A percentile compares a stretch with the other conserved stretches of the same genome.
These are phyloP conservation scores for Phoenicopterus ruber DNA, from an alignment of 2,113 vertebrate genomes.

Conservation along the genomic window DNA sequence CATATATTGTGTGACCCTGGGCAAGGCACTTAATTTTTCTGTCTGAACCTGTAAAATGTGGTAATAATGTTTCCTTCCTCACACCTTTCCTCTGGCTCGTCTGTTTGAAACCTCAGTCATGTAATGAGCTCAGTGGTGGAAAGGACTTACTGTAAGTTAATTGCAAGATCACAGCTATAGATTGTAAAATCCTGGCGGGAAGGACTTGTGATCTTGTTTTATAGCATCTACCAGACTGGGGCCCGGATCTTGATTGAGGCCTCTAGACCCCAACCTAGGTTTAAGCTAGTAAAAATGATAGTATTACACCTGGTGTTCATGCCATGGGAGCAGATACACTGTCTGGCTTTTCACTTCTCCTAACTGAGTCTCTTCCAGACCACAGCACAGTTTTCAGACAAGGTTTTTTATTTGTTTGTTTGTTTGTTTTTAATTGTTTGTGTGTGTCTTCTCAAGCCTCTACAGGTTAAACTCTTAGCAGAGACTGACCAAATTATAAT, in stretches of 20 bases:
- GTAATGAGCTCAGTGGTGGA: neutral
- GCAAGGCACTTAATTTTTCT: neutral
- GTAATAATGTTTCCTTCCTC: neutral
- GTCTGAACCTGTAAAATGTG: neutral
- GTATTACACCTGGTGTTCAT: neutral
- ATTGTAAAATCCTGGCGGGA: neutral
- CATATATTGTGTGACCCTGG: neutral
- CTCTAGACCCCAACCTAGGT: neutral
- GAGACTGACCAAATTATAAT: neutral
- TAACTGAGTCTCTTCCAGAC: neutral
- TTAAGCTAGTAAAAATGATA: neutral
- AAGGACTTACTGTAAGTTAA: neutral
- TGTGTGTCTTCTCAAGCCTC: neutral
- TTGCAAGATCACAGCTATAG: neutral
- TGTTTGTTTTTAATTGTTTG: neutral
- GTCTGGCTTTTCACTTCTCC: neutral
- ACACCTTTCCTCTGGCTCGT: neutral
- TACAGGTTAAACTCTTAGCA: neutral
- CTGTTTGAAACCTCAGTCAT: neutral
- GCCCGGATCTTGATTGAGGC: neutral
- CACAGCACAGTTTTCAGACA: neutral
- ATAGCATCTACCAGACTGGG: neutral
- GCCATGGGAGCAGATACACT: neutral
- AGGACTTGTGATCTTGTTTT: neutral
- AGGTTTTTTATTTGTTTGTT: fast-evolving